Base-by-base conservation (phyloP, 2,888 invertebrate species). In the Dinocampus coccinellae region DNA sequence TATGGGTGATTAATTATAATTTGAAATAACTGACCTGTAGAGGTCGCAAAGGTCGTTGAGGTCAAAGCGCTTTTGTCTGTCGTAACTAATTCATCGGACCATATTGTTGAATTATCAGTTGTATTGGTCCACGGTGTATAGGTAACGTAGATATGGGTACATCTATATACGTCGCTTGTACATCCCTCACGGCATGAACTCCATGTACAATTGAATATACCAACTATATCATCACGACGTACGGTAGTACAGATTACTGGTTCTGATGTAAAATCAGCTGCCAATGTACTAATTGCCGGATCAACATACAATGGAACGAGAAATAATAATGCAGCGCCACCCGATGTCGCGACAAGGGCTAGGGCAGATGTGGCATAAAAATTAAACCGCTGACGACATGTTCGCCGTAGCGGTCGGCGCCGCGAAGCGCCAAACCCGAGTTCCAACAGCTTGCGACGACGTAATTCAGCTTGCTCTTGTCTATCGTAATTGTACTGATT, bases 171-270 rank as follows among this genome's bases (percentile, higher is more conserved):
- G 86, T 94, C 94, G 83, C 93, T 93, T 70, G 94, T 94, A 85
- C 94, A 94, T 3, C 94, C 94, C 85, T 94, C 94, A 68, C 94
- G 89, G 81, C 94, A 94, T 0, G 93, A 93, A 75, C 93, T 93
- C 93, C 93, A 93, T 3, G 93, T 92, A 87, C 94, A 94, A 88
- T 94, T 94, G 83, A 93, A 92, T 66, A 94, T 88, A 11, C 94
- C 94, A 69, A 91, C 90, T 72, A 93, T 89, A 76, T 93, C 93
- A 82, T 93, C 93, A 10, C 92, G 89, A 47, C 92, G 88, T 39
- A 92, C 91, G 0, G 94, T 94, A 33, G 93, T 90, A 87, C 94
- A 94, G 72, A 92, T 91, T 10, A 93, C 93, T 42, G 94, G 93
- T 75, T 91, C 89, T 11, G 93, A 91, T 75, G 92, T 92, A 87